phyloP scores from a whole-genome alignment of 1,140 invertebrate species.

The Drosophila parabipectinata region DNA sequence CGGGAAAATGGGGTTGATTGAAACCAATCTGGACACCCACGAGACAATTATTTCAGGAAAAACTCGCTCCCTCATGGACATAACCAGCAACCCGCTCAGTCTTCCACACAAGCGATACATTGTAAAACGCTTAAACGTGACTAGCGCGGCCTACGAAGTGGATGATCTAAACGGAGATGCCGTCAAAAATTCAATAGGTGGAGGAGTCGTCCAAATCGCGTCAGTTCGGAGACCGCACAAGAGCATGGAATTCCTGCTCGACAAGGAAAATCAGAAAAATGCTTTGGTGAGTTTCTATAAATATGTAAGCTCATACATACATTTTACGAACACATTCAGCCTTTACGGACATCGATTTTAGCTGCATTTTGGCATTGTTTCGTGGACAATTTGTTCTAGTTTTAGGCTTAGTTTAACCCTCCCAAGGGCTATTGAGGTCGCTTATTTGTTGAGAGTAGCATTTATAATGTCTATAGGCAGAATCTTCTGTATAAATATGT shows the following conservation, averaged over 20 bases:
- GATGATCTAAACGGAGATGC: constrained; percentile 27
- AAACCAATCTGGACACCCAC: constrained; percentile 93
- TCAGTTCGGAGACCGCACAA: constrained; percentile 89
- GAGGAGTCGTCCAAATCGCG: constrained; percentile 53
- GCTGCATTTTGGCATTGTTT: too few species aligned
- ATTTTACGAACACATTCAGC: neutral
- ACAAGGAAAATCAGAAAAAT: constrained; percentile 93
- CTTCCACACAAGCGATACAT: constrained; percentile 61
- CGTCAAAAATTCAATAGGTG: constrained; percentile 43
- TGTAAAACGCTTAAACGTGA: constrained; percentile 66
- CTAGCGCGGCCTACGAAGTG: constrained; percentile 54
- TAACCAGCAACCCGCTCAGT: constrained; percentile 86
- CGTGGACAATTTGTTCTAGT: too few species aligned
- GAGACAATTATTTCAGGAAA: constrained; percentile 87
- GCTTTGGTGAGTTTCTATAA: constrained; percentile 87
- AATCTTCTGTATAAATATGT: too few species aligned
- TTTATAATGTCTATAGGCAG: too few species aligned
- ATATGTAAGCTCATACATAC: neutral
- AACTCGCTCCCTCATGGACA: constrained; percentile 91
- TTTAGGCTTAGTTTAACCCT: too few species aligned
- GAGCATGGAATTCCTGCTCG: constrained; percentile 96
- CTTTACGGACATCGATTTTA: too few species aligned
- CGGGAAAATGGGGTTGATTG: constrained; percentile 88
- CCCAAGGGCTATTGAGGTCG: too few species aligned
- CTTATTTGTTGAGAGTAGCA: too few species aligned